These are phyloP conservation scores for Agriotes lineatus DNA, from an alignment of 2,888 invertebrate species.

Conservation along the genomic window DNA sequence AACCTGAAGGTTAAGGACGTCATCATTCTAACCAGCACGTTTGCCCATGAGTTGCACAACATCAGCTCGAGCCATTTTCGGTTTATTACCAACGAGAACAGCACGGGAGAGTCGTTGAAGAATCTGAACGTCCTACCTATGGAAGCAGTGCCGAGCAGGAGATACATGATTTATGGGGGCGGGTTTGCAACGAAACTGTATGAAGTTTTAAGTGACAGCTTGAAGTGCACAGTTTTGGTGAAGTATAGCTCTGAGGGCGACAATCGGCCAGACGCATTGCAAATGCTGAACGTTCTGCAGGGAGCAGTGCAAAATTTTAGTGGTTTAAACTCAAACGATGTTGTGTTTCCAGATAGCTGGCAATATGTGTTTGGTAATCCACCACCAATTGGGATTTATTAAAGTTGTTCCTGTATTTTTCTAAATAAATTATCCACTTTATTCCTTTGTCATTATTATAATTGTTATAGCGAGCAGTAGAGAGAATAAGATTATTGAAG, in stretches of 20 bases:
- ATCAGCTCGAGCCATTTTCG: constrained; percentile 75
- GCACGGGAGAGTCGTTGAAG: constrained; percentile 68
- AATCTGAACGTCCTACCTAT: constrained; percentile 66
- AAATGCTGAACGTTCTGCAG: constrained; percentile 74
- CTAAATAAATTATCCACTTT: not conserved
- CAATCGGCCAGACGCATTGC: constrained; percentile 83
- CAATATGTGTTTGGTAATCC: constrained; percentile 80
- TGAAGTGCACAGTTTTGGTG: constrained; percentile 76
- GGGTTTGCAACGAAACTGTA: constrained; percentile 80
- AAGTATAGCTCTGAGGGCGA: constrained; percentile 90
- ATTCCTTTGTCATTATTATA: too few relatives aligned
- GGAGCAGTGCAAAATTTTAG: constrained; percentile 68
- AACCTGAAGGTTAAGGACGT: constrained; percentile 70
- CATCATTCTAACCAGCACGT: constrained; percentile 81
- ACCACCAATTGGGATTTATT: constrained; percentile 75
- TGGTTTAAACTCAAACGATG: constrained; percentile 62
- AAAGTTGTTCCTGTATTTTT: constrained; percentile 35
- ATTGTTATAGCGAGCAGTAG: too few relatives aligned
- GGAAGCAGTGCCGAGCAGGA: constrained; percentile 55
- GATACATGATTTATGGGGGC: constrained; percentile 75
- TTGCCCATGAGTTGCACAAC: constrained; percentile 81
- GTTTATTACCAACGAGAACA: constrained; percentile 70
- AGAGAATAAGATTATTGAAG: too few relatives aligned
- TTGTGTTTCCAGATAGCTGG: constrained; percentile 82
- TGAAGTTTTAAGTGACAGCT: constrained; percentile 69